Evolutionary conservation across 2,113 vertebrate species (phyloP).

Genomic region (Coreoperca whiteheadi): DNA sequence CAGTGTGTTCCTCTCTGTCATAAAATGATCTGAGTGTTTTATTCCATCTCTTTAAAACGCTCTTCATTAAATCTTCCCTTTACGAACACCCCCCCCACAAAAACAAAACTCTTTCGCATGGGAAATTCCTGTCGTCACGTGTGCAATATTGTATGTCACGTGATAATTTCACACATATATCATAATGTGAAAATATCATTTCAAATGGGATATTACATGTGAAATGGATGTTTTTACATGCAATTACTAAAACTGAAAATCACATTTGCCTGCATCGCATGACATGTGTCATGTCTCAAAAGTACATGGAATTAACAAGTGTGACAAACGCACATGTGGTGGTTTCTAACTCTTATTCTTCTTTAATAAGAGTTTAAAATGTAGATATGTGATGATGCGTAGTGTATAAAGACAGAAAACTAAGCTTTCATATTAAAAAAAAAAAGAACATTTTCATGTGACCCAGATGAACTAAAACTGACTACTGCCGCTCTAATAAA

Average conservation of each 20-base stretch:
- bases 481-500: not conserved
- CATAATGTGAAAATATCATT: not conserved
- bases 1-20: constrained; percentile 23
- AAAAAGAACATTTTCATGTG: not conserved
- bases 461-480: not conserved
- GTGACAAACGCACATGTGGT: not conserved
- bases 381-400: not conserved
- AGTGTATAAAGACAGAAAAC: not conserved
- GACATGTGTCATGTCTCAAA: not conserved
- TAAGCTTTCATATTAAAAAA: not conserved
- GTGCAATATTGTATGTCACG: not conserved
- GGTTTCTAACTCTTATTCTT: not conserved
- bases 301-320: too few relatives aligned
- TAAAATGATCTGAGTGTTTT: constrained; percentile 32
- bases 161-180: not conserved
- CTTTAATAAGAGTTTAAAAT: not conserved
- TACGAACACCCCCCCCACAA: too few relatives aligned
- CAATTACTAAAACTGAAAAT: not conserved
- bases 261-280: not conserved
- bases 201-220: not conserved
- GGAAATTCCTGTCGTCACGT: not conserved
- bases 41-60: constrained; percentile 36
- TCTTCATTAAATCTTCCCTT: constrained; percentile 1
- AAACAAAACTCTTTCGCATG: not conserved
- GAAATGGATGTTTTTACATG: not conserved